Evolutionary conservation across 2,888 invertebrate genomes (phyloP), one percentile per base, ranked within the genome.

Genomic region (Hyposoter didymator): DNA sequence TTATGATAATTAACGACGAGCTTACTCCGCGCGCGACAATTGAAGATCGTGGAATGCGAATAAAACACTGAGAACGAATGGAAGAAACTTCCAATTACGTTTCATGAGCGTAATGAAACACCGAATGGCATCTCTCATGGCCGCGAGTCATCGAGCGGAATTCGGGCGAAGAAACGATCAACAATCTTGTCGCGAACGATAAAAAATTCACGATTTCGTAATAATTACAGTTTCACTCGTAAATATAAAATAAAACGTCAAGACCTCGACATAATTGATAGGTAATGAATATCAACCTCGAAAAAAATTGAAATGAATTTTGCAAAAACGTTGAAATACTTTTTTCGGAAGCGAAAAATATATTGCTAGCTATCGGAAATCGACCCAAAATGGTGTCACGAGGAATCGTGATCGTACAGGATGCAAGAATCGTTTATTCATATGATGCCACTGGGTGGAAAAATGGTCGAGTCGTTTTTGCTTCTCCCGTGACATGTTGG

Each of bases 1-100:
- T 82, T 67, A 69, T 69, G 72, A 49, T 79, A 88, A 87, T 88
- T 88, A 87, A 87, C 86, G 81, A 84, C 69, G 70, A 80, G 55
- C 76, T 78, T 52, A 62, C 72, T 52, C 39, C 39, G 55, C 67
- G 55, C 67, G 55, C 72, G 62, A 84, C 67, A 73, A 81, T 74
- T 80, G 28, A 45, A 45, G 66, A 52, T 67, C 69, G 19, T 5
- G 55, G 70, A 76, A 78, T 49, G 66, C 66, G 45, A 78, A 47
- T 49, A 76, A 78, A 82, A 80, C 78, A 55, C 28, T 64, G 72
- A 52, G 49, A 47, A 49, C 52, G 62, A 19, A 75, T 47, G 73
- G 19, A 66, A 75, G 55, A 74, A 82, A 82, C 78, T 84, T 69
- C 82, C 84, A 85, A 87, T 87, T 85, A 84, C 79, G 87, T 69